phyloP scores from a whole-genome alignment of 2,797 vertebrate species.

The Lagorchestes hirsutus region DNA sequence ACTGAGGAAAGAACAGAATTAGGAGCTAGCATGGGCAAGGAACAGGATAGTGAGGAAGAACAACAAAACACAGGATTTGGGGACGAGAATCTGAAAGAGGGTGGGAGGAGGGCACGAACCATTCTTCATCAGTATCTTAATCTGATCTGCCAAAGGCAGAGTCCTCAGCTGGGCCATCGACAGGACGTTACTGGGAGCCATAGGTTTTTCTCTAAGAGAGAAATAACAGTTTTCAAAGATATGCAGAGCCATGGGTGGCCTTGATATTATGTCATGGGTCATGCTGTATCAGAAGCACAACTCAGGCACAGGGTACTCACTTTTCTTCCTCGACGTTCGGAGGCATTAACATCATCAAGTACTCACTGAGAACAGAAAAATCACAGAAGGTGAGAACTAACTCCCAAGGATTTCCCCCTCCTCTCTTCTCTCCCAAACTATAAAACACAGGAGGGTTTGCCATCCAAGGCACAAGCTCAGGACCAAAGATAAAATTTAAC shows the following conservation, averaged over 20 bases:
- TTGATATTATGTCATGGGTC: background rate
- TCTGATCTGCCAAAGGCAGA: conserved; percentile 95
- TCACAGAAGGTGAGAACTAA: conserved; percentile 13
- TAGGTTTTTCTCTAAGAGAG: conserved; percentile 89
- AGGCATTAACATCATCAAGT: conserved; percentile 98
- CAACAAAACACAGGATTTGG: background rate
- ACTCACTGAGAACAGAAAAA: conserved; percentile 89
- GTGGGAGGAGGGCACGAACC: conserved; percentile 85
- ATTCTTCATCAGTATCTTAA: conserved; percentile 98
- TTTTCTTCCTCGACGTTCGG: conserved; percentile 93
- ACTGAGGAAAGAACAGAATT: background rate
- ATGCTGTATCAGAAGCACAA: background rate
- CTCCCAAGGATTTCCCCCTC: background rate
- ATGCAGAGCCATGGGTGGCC: conserved; percentile 22
- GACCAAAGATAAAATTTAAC: background rate
- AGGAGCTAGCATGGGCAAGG: background rate
- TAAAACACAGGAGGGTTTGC: background rate
- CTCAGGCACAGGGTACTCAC: conserved; percentile 86
- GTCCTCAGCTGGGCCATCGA: conserved; percentile 98
- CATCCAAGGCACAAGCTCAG: background rate
- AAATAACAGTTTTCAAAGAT: conserved; percentile 46
- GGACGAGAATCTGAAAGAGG: background rate
- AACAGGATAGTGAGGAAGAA: background rate
- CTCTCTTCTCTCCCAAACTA: background rate
- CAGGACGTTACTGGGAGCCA: conserved; percentile 96